Conservation (phyloP, 2,888 invertebrate genomes). For the Ormyrus pomaceus region DNA sequence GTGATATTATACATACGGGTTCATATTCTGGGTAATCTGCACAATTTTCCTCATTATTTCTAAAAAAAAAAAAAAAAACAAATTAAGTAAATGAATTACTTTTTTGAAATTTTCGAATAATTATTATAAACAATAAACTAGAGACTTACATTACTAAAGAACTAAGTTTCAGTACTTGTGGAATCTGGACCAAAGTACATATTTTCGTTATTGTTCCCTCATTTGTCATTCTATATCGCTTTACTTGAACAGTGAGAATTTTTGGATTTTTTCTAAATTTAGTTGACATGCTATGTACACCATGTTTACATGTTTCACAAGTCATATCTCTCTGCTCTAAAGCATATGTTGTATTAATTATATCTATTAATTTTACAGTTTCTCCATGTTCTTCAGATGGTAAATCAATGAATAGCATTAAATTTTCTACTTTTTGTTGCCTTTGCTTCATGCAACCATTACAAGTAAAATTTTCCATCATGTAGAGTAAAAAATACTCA, state of each 20-base stretch:
- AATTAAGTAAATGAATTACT: background rate
- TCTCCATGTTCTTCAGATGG: slow-evolving; percentile 59
- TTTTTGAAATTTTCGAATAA: background rate
- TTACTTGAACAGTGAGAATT: slow-evolving; percentile 66
- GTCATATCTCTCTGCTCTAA: slow-evolving; percentile 65
- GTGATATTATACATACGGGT: slow-evolving; percentile 67
- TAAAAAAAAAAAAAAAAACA: slow-evolving; percentile 20
- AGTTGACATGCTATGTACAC: slow-evolving; percentile 63
- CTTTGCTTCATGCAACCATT: slow-evolving; percentile 64
- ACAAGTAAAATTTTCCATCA: slow-evolving; percentile 67
- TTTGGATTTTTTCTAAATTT: slow-evolving; percentile 66
- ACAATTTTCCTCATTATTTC: slow-evolving; percentile 40
- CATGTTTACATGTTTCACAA: slow-evolving; percentile 66
- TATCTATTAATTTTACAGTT: slow-evolving; percentile 60
- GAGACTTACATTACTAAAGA: slow-evolving; percentile 63
- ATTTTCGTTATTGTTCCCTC: slow-evolving; percentile 67
- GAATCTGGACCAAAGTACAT: slow-evolving; percentile 65
- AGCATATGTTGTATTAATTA: slow-evolving; percentile 63
- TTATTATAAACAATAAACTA: background rate
- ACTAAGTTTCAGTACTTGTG: slow-evolving; percentile 62
- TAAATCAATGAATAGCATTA: slow-evolving; percentile 68
- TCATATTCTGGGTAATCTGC: slow-evolving; percentile 60
- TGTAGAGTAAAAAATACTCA: slow-evolving; percentile 65
- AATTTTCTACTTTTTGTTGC: slow-evolving; percentile 66
- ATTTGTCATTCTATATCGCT: slow-evolving; percentile 66